These are phyloP conservation scores for Amphimedon queenslandica DNA, from an alignment of 37 sponge, comb jelly and placozoan species.

Conservation along the genomic window DNA sequence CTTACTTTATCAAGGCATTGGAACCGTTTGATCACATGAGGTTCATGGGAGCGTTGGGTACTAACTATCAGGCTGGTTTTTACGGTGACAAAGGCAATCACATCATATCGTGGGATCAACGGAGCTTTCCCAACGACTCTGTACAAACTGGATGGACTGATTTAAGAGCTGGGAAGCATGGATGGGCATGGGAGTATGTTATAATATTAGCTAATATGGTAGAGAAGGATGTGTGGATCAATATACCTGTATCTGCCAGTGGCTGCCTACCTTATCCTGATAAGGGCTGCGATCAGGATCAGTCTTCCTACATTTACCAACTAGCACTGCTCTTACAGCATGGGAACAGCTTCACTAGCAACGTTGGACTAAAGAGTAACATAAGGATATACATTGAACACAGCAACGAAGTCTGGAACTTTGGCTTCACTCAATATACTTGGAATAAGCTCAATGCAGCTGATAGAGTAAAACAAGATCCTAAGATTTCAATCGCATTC, in stretches of 20 bases:
- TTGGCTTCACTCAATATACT: constrained; percentile 19
- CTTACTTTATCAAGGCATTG: constrained; percentile 7
- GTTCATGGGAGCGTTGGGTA: constrained; percentile 20
- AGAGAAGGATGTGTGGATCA: constrained; percentile 26
- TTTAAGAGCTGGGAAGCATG: constrained; percentile 1
- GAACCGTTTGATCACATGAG: constrained; percentile 25
- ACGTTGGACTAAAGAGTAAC: constrained; percentile 19
- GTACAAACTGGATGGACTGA: neutral
- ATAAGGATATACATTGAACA: constrained; percentile 28
- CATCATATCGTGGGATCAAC: constrained; percentile 15
- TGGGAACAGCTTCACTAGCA: too few relatives aligned
- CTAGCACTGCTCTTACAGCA: too few relatives aligned
- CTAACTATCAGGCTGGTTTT: constrained; percentile 21
- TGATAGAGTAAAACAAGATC: constrained; percentile 3
- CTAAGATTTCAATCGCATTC: constrained; percentile 1
- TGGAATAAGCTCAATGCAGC: constrained; percentile 19
- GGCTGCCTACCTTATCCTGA: too few relatives aligned
- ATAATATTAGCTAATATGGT: constrained; percentile 18
- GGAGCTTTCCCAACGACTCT: constrained; percentile 11
- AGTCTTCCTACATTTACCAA: too few relatives aligned
- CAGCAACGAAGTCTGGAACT: constrained; percentile 39
- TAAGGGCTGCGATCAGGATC: too few relatives aligned
- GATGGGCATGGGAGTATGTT: constrained; percentile 22
- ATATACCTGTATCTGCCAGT: too few relatives aligned
- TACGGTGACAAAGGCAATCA: constrained; percentile 13